phyloP scores from a whole-genome alignment of 2,888 invertebrate species.

The Notodonta dromedarius region DNA sequence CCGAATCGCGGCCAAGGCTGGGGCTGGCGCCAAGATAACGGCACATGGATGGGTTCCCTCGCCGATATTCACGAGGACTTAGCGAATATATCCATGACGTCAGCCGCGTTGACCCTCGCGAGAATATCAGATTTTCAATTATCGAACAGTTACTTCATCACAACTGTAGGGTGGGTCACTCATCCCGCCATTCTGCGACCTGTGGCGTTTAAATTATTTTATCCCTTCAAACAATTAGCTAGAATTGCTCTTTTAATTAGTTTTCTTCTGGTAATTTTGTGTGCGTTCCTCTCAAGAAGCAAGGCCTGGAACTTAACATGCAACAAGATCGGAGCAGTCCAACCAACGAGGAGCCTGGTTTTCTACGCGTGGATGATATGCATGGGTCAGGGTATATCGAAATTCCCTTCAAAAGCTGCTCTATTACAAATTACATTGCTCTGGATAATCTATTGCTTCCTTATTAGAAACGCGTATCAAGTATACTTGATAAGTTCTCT shows the following conservation, averaged over 20 bases:
- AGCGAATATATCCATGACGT: constrained; percentile 74
- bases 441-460: constrained; percentile 69
- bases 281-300: constrained; percentile 49
- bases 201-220: constrained; percentile 61
- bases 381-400: constrained; percentile 61
- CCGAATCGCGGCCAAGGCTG: constrained; percentile 61
- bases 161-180: constrained; percentile 61
- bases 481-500: constrained; percentile 65
- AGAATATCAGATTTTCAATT: constrained; percentile 62
- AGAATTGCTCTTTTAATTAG: constrained; percentile 52
- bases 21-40: constrained; percentile 58
- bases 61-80: constrained; percentile 61
- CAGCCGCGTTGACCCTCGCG: constrained; percentile 57
- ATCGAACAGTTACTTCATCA: constrained; percentile 52
- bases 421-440: constrained; percentile 51
- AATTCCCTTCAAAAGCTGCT: constrained; percentile 53
- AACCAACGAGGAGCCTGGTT: constrained; percentile 43
- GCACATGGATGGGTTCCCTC: constrained; percentile 69
- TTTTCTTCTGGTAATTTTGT: constrained; percentile 51
- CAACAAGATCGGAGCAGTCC: constrained; percentile 21
- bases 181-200: constrained; percentile 55
- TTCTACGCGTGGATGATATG: constrained; percentile 66
- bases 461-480: constrained; percentile 71
- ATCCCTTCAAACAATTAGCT: constrained; percentile 54
- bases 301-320: constrained; percentile 38